Conservation (phyloP, 1,140 invertebrate genomes). For the Drosophila arawakana region DNA sequence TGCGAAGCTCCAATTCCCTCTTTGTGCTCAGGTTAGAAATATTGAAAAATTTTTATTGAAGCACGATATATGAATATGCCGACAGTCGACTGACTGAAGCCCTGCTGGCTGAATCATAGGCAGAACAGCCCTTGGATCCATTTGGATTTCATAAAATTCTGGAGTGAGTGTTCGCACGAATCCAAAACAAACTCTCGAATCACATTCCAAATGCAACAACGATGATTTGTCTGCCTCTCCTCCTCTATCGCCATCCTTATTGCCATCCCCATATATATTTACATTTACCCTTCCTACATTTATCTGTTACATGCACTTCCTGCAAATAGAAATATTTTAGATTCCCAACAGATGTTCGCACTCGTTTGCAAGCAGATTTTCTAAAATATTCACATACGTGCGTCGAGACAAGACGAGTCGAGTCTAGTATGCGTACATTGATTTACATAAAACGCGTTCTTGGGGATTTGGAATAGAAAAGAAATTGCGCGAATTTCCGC, state of each 20-base stretch:
- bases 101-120: not conserved
- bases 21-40: constrained; percentile 63
- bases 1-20: constrained; percentile 14
- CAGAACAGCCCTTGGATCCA: constrained; percentile 1
- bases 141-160: constrained; percentile 18
- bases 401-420: not conserved
- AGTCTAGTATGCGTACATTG: constrained; percentile 28
- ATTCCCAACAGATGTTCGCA: constrained; percentile 70
- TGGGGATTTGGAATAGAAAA: not conserved
- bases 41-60: constrained; percentile 75
- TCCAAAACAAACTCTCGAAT: constrained; percentile 64
- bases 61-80: constrained; percentile 65
- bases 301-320: not conserved
- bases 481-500: constrained; percentile 1
- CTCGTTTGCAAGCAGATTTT: constrained; percentile 72
- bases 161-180: constrained; percentile 19
- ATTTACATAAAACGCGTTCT: constrained; percentile 67
- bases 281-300: not conserved
- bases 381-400: constrained; percentile 56
- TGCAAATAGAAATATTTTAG: constrained; percentile 64
- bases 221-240: constrained; percentile 9
- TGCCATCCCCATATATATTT: not conserved
- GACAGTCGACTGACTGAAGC: constrained; percentile 35
- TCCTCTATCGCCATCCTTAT: not conserved
- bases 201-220: constrained; percentile 49